A percentile compares a stretch with the other conserved stretches of the same genome.
These are phyloP conservation scores for Leptocoma aspasia DNA, from an alignment of 2,113 vertebrate species.

Conservation along the genomic window DNA sequence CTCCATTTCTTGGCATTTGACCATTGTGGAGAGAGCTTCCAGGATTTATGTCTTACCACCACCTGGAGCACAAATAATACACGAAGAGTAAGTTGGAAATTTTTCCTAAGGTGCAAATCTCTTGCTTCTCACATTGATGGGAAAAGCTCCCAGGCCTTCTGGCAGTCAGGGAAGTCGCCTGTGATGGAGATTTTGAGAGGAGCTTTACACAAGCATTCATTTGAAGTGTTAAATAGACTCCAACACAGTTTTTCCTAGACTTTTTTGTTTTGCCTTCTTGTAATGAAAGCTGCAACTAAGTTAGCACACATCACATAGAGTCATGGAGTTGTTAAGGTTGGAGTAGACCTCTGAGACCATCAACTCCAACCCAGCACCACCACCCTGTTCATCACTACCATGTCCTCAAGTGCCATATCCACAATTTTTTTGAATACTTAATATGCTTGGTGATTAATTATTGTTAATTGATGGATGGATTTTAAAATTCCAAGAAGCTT, in stretches of 20 bases:
- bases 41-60: slow-evolving; percentile 30
- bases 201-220: neutral
- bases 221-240: neutral
- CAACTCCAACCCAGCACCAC: neutral
- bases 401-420: neutral
- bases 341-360: neutral
- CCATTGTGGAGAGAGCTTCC: neutral
- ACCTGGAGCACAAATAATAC: neutral
- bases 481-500: neutral
- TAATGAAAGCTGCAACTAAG: neutral
- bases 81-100: neutral
- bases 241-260: neutral
- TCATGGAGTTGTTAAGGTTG: neutral
- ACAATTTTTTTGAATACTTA: neutral
- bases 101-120: slow-evolving; percentile 2
- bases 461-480: neutral
- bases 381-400: neutral
- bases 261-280: neutral
- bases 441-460: neutral
- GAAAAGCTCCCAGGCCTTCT: neutral
- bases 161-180: neutral
- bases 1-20: neutral
- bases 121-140: neutral
- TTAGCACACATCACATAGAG: neutral
- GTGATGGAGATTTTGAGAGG: neutral